Conservation (phyloP, 1,140 invertebrate species). For the Brachionus rotundiformis region DNA sequence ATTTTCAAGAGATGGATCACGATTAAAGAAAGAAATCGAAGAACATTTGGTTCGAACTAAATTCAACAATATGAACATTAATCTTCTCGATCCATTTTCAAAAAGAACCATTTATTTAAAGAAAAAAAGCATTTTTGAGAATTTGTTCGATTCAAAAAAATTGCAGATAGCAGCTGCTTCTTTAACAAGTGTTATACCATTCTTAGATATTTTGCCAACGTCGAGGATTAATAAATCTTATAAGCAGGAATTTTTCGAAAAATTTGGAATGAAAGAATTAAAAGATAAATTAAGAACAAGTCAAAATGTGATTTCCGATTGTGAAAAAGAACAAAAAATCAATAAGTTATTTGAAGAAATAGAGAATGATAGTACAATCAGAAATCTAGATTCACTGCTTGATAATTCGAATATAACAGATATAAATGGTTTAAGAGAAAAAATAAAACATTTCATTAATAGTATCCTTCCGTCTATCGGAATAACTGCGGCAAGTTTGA, state of each 20-base stretch:
- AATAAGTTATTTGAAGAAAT: neutral
- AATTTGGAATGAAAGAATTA: conserved; percentile 9
- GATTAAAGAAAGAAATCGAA: conserved; percentile 5
- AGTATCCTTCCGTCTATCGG: neutral
- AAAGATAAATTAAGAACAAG: neutral
- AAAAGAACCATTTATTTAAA: conserved; percentile 28
- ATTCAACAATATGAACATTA: conserved; percentile 4
- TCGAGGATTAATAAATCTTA: neutral
- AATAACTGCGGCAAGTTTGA: neutral
- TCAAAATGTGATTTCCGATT: neutral
- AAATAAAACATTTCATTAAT: neutral
- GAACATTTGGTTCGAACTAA: neutral
- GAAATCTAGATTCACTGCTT: neutral
- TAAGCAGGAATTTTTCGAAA: conserved; percentile 18
- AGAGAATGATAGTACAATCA: neutral
- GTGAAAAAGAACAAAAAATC: neutral
- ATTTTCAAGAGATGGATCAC: conserved; percentile 11
- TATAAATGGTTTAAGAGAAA: neutral
- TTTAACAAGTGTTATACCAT: neutral
- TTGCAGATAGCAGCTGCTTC: neutral
- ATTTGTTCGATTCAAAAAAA: neutral
- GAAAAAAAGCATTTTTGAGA: conserved; percentile 1
- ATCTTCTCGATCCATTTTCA: conserved; percentile 7
- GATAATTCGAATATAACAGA: neutral
- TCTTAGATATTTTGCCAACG: neutral